Conservation (phyloP, 2,113 vertebrate species). For the Gallinago media region DNA sequence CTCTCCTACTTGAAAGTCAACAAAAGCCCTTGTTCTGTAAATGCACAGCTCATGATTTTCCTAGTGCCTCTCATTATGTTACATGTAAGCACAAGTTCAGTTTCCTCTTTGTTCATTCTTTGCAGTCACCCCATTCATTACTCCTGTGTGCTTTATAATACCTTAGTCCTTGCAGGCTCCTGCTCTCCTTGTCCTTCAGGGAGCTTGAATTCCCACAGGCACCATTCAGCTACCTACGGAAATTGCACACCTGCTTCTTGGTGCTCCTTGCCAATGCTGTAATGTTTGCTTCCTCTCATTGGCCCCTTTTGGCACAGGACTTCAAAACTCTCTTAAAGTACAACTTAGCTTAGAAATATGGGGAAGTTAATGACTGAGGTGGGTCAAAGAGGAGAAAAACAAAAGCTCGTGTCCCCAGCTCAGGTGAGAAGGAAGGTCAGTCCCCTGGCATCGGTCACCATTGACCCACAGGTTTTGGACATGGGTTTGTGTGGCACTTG, state of each 20-base stretch:
- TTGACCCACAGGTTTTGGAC: not conserved
- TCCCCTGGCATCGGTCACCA: not conserved
- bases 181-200: not conserved
- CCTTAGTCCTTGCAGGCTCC: slow-evolving; percentile 2
- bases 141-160: not conserved
- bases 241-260: slow-evolving; percentile 33
- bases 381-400: not conserved
- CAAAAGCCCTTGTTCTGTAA: not conserved
- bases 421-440: not conserved
- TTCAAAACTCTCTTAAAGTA: not conserved
- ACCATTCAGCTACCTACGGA: not conserved
- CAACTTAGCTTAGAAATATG: not conserved
- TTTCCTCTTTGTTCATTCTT: not conserved
- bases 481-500: not conserved
- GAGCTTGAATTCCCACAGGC: slow-evolving; percentile 11
- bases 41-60: not conserved
- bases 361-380: not conserved
- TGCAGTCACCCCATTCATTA: not conserved
- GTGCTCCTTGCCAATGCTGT: not conserved
- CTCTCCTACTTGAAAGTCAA: not conserved
- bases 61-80: not conserved
- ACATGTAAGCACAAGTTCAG: not conserved
- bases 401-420: rapidly evolving
- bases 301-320: not conserved
- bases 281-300: not conserved